These are phyloP conservation scores for Hoplodrina ambigua DNA, from an alignment of 2,888 invertebrate species.

Conservation along the genomic window DNA sequence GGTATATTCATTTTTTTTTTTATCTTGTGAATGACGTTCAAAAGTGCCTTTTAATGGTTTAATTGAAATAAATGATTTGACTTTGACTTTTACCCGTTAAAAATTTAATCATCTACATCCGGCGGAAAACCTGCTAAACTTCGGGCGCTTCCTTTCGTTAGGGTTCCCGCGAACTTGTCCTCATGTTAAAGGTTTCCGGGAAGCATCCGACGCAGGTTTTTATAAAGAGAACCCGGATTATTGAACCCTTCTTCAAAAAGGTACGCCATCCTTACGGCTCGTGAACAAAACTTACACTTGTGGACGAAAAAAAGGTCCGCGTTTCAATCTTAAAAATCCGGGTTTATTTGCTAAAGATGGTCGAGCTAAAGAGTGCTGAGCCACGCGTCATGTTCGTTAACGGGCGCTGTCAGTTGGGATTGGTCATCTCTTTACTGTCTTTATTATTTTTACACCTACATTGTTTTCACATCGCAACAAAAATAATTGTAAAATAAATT, in stretches of 20 bases:
- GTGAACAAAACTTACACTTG: conserved; percentile 4
- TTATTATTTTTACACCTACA: too few species aligned
- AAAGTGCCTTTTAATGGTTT: too few species aligned
- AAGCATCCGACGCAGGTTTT: conserved; percentile 32
- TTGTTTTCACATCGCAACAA: too few species aligned
- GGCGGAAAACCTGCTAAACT: background rate
- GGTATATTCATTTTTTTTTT: too few species aligned
- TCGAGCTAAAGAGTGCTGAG: too few species aligned
- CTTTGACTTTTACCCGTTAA: too few species aligned
- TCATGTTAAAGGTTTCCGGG: conserved; percentile 22
- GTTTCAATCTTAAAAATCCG: background rate
- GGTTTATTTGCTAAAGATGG: background rate
- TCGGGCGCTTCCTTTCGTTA: background rate
- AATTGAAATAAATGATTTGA: too few species aligned
- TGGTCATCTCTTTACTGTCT: too few species aligned
- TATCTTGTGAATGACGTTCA: too few species aligned
- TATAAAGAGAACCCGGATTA: conserved; percentile 35
- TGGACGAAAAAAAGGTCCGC: conserved; percentile 10
- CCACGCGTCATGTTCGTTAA: too few species aligned
- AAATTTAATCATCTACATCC: background rate
- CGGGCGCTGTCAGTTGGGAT: too few species aligned
- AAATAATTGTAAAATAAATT: too few species aligned
- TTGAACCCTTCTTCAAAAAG: conserved; percentile 37
- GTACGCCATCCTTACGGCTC: conserved; percentile 21
- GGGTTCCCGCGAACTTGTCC: conserved; percentile 1